Conservation (phyloP, 2,888 invertebrate genomes). For the Troides aeacus region DNA sequence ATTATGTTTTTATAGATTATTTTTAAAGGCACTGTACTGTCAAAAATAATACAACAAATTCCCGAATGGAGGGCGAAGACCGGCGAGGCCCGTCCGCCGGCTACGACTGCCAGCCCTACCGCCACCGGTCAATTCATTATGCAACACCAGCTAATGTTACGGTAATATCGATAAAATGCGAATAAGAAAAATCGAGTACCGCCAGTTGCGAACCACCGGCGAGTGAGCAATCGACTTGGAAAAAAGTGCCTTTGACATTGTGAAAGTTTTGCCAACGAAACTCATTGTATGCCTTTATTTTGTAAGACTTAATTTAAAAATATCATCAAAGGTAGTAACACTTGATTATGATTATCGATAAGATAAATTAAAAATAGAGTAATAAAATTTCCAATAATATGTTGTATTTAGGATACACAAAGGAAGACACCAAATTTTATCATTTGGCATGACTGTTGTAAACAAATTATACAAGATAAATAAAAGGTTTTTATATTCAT, state of each 20-base stretch:
- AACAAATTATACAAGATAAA: too few species aligned
- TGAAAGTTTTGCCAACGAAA: conserved; percentile 11
- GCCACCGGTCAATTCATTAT: conserved; percentile 53
- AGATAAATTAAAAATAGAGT: background rate
- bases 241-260: conserved; percentile 27
- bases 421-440: too few species aligned
- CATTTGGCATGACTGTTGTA: too few species aligned
- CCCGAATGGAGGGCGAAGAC: conserved; percentile 39
- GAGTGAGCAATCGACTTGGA: conserved; percentile 21
- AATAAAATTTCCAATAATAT: too few species aligned
- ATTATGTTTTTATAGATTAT: too few species aligned
- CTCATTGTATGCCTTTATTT: background rate
- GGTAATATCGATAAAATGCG: conserved; percentile 56
- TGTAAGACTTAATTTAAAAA: background rate
- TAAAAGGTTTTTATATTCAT: too few species aligned
- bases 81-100: conserved; percentile 50
- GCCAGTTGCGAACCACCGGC: conserved; percentile 19
- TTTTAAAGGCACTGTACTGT: background rate
- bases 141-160: conserved; percentile 60
- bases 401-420: too few species aligned
- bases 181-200: conserved; percentile 40
- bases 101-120: conserved; percentile 50
- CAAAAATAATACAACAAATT: background rate
- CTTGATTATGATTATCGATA: background rate
- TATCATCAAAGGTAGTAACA: background rate